These are phyloP conservation scores for Istiophorus platypterus DNA, from an alignment of 2,113 vertebrate species.

Conservation along the genomic window DNA sequence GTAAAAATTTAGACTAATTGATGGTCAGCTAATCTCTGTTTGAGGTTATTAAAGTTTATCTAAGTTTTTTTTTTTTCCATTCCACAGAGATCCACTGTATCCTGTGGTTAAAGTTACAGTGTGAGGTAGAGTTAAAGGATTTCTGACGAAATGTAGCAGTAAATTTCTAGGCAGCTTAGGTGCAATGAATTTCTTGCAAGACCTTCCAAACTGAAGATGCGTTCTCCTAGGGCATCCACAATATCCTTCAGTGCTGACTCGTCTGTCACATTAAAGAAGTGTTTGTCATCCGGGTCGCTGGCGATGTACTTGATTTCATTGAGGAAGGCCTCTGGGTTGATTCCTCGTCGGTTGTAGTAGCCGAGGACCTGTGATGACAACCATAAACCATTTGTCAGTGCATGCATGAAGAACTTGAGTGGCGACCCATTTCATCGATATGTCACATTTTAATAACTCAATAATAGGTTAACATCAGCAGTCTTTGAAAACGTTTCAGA, in stretches of 20 bases:
- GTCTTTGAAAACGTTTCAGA: slow-evolving; percentile 9
- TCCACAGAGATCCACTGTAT: neutral
- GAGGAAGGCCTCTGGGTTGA: slow-evolving; percentile 95
- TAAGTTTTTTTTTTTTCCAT: neutral
- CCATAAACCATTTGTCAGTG: neutral
- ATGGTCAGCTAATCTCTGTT: neutral
- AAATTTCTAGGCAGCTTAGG: neutral
- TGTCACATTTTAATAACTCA: neutral
- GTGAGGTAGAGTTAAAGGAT: neutral
- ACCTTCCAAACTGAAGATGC: slow-evolving; percentile 98
- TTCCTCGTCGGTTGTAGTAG: slow-evolving; percentile 96
- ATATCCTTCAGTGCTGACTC: slow-evolving; percentile 97
- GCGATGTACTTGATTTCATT: slow-evolving; percentile 98
- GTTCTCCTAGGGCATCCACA: slow-evolving; percentile 94
- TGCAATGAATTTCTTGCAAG: neutral
- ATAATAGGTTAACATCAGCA: neutral
- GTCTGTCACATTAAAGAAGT: slow-evolving; percentile 97
- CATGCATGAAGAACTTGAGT: neutral
- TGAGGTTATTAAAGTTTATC: neutral
- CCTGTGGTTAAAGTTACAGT: neutral
- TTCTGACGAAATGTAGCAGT: neutral
- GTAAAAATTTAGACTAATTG: neutral
- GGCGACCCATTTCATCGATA: neutral
- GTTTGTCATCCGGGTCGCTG: slow-evolving; percentile 96
- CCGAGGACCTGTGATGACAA: slow-evolving; percentile 89